Percentiles rank a stretch among this genome's conserved stretches.
Conservation (phyloP, 2,888 invertebrate genomes). For the Clistopyga incitator region DNA sequence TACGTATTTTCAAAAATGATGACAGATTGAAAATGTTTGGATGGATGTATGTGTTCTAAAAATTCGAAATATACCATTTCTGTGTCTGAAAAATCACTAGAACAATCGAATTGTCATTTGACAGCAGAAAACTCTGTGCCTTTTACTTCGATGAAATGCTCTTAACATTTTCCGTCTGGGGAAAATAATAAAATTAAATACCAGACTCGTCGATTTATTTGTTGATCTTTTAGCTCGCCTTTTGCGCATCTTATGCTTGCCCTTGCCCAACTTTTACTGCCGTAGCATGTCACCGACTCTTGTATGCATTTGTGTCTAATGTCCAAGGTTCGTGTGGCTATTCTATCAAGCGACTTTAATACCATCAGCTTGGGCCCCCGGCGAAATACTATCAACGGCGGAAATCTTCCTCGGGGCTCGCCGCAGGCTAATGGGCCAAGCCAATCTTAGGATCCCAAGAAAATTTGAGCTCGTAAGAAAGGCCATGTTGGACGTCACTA, state of each 20-base stretch:
- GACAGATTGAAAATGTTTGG: not conserved
- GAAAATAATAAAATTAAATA: too few relatives aligned
- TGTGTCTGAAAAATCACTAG: too few relatives aligned
- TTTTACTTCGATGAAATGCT: not conserved
- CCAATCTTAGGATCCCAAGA: conserved; percentile 35
- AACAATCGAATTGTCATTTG: too few relatives aligned
- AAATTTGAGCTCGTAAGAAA: conserved; percentile 45
- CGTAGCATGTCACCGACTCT: not conserved
- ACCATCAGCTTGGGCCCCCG: conserved; percentile 24
- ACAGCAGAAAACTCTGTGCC: too few relatives aligned
- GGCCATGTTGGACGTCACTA: not conserved
- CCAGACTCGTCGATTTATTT: not conserved
- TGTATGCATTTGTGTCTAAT: not conserved
- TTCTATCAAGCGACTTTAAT: conserved; percentile 46
- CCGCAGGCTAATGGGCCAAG: conserved; percentile 27
- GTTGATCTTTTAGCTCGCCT: not conserved
- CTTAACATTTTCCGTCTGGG: not conserved
- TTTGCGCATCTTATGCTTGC: not conserved
- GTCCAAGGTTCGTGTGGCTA: conserved; percentile 32
- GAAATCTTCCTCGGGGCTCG: conserved; percentile 45
- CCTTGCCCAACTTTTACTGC: not conserved
- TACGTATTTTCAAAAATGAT: not conserved
- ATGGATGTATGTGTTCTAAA: too few relatives aligned
- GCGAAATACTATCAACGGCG: conserved; percentile 47
- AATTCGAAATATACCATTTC: too few relatives aligned